Evolutionary conservation across 1,140 invertebrate species (phyloP).

Genomic region (Hyposmocoma kahamanoa): DNA sequence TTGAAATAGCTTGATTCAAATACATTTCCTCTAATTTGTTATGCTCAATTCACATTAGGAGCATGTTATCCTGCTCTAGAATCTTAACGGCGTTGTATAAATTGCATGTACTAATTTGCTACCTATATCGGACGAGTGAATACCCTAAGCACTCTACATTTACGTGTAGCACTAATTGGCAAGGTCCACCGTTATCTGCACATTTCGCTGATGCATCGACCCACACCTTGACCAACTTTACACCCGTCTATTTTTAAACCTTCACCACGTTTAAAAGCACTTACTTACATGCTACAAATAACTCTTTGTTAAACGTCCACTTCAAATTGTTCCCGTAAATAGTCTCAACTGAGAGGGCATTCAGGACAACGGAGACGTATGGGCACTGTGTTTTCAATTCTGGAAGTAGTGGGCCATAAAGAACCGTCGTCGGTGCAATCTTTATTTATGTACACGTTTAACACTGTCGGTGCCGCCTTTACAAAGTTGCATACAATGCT

Average conservation of each 20-base stretch:
- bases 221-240: neutral
- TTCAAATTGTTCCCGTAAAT: neutral
- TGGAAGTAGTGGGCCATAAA: neutral
- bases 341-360: neutral
- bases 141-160: too few relatives aligned
- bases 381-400: neutral
- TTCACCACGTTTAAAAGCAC: neutral
- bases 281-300: neutral
- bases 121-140: too few relatives aligned
- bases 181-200: conserved; percentile 14
- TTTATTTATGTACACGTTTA: neutral
- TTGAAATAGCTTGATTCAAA: too few relatives aligned
- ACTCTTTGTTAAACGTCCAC: neutral
- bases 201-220: conserved; percentile 12
- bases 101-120: too few relatives aligned
- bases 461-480: neutral
- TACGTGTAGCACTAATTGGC: conserved; percentile 12
- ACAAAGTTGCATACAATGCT: conserved; percentile 28
- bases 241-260: conserved; percentile 18
- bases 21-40: too few relatives aligned
- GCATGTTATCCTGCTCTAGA: too few relatives aligned
- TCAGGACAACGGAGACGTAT: neutral
- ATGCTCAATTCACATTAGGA: neutral
- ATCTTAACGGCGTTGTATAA: too few relatives aligned
- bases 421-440: neutral